These are phyloP conservation scores for Hydrochoerus hydrochaeris DNA, from an alignment of 2,113 vertebrate genomes.

Conservation along the genomic window DNA sequence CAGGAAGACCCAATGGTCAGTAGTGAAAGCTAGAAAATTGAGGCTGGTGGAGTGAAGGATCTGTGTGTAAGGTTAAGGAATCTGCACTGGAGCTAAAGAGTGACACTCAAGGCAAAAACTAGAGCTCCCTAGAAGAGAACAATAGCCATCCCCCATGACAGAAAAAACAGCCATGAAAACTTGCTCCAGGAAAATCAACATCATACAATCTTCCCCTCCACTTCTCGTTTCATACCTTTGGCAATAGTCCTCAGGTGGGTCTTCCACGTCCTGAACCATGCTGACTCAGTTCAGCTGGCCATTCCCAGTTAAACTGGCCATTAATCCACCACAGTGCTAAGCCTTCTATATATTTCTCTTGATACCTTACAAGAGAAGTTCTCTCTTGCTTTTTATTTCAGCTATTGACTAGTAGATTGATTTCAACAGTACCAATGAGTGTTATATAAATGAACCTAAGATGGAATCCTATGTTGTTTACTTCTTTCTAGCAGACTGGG, in stretches of 20 bases:
- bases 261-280: neutral
- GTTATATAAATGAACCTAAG: slow-evolving; percentile 25
- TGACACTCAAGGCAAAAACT: neutral
- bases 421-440: slow-evolving; percentile 35
- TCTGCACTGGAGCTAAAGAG: neutral
- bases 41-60: neutral
- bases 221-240: neutral
- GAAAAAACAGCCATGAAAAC: neutral
- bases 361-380: slow-evolving; percentile 14
- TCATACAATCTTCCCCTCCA: neutral
- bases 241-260: neutral
- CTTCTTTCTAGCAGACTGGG: neutral
- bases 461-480: slow-evolving; percentile 31
- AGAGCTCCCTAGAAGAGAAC: neutral
- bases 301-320: neutral
- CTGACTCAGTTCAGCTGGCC: neutral
- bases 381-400: slow-evolving; percentile 35
- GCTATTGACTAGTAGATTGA: neutral
- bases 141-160: neutral
- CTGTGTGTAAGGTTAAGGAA: neutral
- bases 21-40: neutral
- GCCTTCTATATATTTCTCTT: slow-evolving; percentile 1
- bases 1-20: neutral
- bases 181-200: neutral
- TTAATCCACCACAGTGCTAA: neutral